Percentiles rank a stretch among this genome's conserved stretches.
Conservation (phyloP, 2,888 invertebrate genomes). For the Thalpophila matura region DNA sequence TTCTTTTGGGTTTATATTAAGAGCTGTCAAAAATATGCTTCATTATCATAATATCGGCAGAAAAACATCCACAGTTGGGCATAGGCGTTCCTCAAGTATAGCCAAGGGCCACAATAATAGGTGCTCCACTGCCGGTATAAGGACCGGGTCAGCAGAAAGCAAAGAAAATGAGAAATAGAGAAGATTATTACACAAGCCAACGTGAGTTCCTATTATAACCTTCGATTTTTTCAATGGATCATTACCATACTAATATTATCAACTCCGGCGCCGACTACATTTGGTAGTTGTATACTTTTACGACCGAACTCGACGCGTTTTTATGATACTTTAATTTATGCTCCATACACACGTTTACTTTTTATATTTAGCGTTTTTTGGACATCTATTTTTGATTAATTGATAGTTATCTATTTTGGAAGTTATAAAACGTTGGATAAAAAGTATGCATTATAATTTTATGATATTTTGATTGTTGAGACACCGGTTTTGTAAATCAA, state of each 20-base stretch:
- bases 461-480: conserved; percentile 35
- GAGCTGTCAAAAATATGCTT: too few relatives aligned
- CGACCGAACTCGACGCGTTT: conserved; percentile 30
- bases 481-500: conserved; percentile 22
- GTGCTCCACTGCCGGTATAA: too few relatives aligned
- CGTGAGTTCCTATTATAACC: conserved; percentile 17
- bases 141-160: not conserved
- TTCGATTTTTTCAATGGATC: conserved; percentile 31
- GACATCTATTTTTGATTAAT: conserved; percentile 25
- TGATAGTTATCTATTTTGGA: conserved; percentile 29
- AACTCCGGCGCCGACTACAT: conserved; percentile 24
- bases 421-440: conserved; percentile 22
- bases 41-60: too few relatives aligned
- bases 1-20: too few relatives aligned
- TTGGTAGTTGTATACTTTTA: conserved; percentile 23
- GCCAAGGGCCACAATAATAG: too few relatives aligned
- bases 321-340: conserved; percentile 41
- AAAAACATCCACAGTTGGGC: too few relatives aligned
- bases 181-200: not conserved
- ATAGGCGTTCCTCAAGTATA: too few relatives aligned
- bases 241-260: conserved; percentile 34
- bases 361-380: conserved; percentile 14
- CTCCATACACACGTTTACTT: conserved; percentile 4
- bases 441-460: conserved; percentile 31
- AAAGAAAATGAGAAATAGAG: not conserved